Percentiles rank a stretch among this genome's conserved stretches.
Evolutionary conservation across 2,888 invertebrate genomes (phyloP).

Genomic region (Galerucella calmariensis): DNA sequence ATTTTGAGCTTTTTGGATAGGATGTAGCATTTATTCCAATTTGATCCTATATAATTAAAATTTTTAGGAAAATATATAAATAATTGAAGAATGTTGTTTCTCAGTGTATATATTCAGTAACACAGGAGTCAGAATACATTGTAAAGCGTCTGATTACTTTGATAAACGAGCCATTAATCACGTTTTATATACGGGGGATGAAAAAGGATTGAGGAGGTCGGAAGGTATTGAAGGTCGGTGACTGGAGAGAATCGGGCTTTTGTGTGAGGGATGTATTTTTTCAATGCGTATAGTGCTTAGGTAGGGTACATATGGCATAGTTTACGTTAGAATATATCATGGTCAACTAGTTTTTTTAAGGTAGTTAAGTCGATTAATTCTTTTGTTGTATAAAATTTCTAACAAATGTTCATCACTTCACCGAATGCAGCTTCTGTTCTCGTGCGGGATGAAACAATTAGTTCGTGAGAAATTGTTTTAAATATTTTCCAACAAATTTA

Average conservation of each 20-base stretch:
- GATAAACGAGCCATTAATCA: conserved; percentile 64
- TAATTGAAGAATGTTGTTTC: neutral
- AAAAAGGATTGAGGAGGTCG: conserved; percentile 42
- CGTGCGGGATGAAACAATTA: too few relatives aligned
- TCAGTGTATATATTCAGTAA: conserved; percentile 19
- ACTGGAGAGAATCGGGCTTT: conserved; percentile 43
- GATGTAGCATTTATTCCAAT: too few relatives aligned
- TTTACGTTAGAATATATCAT: conserved; percentile 17
- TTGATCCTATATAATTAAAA: too few relatives aligned
- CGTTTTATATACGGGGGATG: conserved; percentile 44
- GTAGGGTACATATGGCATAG: conserved; percentile 21
- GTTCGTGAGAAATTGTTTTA: too few relatives aligned
- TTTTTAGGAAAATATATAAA: neutral
- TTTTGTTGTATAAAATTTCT: neutral
- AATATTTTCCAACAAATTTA: too few relatives aligned
- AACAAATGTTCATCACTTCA: too few relatives aligned
- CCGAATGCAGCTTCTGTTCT: too few relatives aligned
- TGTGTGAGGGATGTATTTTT: conserved; percentile 33
- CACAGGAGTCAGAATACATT: conserved; percentile 54
- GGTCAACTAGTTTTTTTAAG: conserved; percentile 18
- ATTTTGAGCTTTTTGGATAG: too few relatives aligned
- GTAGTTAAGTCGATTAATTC: neutral
- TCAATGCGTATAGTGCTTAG: conserved; percentile 14
- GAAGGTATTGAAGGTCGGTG: conserved; percentile 42
- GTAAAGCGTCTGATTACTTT: conserved; percentile 63